Conservation (phyloP, 2,797 vertebrate species). For the Lutjanus campechanus region DNA sequence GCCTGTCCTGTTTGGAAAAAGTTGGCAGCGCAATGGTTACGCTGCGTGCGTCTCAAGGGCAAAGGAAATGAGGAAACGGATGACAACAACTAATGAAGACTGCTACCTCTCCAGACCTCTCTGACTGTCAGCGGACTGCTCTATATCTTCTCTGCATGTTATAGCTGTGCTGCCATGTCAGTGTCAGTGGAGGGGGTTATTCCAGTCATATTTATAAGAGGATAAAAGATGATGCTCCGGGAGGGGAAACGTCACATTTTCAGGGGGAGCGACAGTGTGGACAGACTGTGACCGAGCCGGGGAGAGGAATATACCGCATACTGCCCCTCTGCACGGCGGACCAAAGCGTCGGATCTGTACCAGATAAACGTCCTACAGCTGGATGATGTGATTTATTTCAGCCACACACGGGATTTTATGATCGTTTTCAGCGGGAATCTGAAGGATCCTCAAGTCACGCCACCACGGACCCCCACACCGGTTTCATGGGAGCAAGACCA, state of each 20-base stretch:
- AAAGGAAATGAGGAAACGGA: conserved; percentile 80
- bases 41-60: conserved; percentile 84
- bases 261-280: conserved; percentile 64
- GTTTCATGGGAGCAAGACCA: conserved; percentile 54
- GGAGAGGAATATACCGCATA: conserved; percentile 64
- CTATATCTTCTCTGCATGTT: background rate
- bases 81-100: conserved; percentile 68
- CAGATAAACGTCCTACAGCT: conserved; percentile 49
- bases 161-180: conserved; percentile 55
- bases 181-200: conserved; percentile 55
- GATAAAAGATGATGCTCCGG: conserved; percentile 67
- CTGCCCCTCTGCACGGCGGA: conserved; percentile 50
- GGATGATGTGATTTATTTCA: conserved; percentile 41
- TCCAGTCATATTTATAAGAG: conserved; percentile 55
- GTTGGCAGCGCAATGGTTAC: conserved; percentile 84
- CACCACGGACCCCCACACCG: conserved; percentile 48
- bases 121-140: conserved; percentile 23
- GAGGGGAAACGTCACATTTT: conserved; percentile 76
- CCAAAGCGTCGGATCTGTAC: conserved; percentile 49
- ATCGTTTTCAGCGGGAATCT: conserved; percentile 62
- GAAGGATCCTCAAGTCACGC: conserved; percentile 61
- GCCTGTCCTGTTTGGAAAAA: conserved; percentile 80
- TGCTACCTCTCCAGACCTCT: conserved; percentile 51
- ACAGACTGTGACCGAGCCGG: conserved; percentile 65
- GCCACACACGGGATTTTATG: conserved; percentile 56